A percentile compares a stretch with the other conserved stretches of the same genome.
Evolutionary conservation across 2,888 invertebrate genomes (phyloP).

Genomic region (Dermolepida albohirtum): DNA sequence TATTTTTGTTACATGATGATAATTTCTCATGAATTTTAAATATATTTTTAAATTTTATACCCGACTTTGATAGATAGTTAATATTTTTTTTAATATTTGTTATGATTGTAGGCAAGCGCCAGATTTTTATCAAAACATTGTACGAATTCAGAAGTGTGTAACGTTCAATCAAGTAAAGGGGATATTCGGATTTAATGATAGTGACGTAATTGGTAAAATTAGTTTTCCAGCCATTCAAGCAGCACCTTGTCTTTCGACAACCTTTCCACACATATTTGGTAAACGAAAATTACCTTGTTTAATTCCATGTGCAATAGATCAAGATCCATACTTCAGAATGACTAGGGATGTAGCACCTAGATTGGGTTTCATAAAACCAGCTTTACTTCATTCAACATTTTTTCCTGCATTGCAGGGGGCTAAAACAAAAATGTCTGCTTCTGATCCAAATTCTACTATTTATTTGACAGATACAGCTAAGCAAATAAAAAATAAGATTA

Average conservation of each 20-base stretch:
- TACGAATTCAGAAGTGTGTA: conserved; percentile 92
- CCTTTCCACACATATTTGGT: conserved; percentile 92
- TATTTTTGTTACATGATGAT: no score
- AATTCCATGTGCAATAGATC: conserved; percentile 99
- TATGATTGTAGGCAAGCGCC: conserved; percentile 76
- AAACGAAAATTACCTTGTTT: conserved; percentile 82
- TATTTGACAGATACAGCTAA: conserved; percentile 96
- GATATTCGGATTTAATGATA: conserved; percentile 97
- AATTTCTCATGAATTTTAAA: no score
- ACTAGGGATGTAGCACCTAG: conserved; percentile 97
- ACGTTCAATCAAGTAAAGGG: conserved; percentile 98
- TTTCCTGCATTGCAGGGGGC: conserved; percentile 85
- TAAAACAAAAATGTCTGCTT: conserved; percentile 98
- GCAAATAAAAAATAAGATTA: conserved; percentile 95
- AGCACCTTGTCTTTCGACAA: conserved; percentile 90
- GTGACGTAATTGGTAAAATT: conserved; percentile 96
- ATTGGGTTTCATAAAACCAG: conserved; percentile 89
- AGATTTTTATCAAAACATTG: conserved; percentile 93
- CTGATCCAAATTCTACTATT: conserved; percentile 92
- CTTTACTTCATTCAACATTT: conserved; percentile 78
- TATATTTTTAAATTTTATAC: no score
- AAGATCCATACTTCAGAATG: conserved; percentile 99
- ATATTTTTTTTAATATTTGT: conserved; percentile 1
- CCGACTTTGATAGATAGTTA: not conserved
- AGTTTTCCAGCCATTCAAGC: conserved; percentile 97